These are phyloP conservation scores for Psittacula cyanocephala DNA, from an alignment of 2,113 vertebrate species.

Conservation along the genomic window DNA sequence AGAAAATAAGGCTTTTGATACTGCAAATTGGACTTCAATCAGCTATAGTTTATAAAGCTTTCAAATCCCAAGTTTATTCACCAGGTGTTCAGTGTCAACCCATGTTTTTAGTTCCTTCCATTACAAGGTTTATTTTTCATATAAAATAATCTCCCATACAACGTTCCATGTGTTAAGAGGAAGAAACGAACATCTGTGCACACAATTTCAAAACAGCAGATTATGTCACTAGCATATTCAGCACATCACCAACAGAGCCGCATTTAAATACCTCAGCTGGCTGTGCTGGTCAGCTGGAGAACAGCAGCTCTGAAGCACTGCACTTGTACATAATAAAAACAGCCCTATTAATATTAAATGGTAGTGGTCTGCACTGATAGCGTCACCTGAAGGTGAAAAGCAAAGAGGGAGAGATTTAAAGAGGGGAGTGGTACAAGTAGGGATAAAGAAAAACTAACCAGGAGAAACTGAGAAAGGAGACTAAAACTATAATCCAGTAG, in stretches of 20 bases:
- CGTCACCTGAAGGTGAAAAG: not conserved
- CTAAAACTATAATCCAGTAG: not conserved
- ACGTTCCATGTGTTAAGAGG: not conserved
- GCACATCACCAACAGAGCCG: not conserved
- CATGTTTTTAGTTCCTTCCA: not conserved
- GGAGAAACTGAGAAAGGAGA: not conserved
- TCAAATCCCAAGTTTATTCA: not conserved
- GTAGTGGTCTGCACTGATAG: not conserved
- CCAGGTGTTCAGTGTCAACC: not conserved
- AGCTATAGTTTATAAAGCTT: not conserved
- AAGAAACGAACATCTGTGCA: conserved; percentile 27
- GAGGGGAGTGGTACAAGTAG: not conserved
- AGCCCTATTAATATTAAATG: not conserved
- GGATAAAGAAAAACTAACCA: not conserved
- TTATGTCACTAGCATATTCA: not conserved
- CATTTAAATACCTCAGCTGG: conserved; percentile 16
- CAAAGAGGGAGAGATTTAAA: not conserved
- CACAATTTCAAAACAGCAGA: not conserved
- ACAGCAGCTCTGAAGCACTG: not conserved
- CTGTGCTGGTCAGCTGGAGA: not conserved
- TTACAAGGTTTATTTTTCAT: not conserved
- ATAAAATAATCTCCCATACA: not conserved
- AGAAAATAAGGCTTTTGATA: not conserved
- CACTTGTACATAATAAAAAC: not conserved
- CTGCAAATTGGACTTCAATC: not conserved